Evolutionary conservation across 2,888 invertebrate genomes (phyloP).

Genomic region (Balanococcus diminutus): DNA sequence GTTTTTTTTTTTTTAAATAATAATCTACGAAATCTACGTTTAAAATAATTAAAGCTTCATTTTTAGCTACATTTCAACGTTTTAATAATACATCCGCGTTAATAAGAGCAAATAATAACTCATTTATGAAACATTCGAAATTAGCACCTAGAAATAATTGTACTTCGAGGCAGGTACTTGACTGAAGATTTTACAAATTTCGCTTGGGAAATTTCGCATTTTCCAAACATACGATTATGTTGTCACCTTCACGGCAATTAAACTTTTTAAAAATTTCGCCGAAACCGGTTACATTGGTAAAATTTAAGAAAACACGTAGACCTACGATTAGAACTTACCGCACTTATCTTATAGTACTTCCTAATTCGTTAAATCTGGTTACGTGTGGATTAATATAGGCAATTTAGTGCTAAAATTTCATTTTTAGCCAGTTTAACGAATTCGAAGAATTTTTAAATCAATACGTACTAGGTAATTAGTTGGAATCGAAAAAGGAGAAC

Average conservation of each 20-base stretch:
- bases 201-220: background rate
- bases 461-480: too few relatives aligned
- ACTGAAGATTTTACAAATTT: background rate
- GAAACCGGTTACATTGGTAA: background rate
- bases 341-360: background rate
- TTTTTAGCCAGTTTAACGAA: too few relatives aligned
- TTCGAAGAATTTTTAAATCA: too few relatives aligned
- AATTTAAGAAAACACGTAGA: background rate
- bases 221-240: background rate
- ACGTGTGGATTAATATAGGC: background rate
- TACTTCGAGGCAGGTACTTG: background rate
- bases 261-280: background rate
- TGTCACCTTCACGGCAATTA: background rate
- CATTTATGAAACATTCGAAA: background rate
- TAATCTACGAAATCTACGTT: background rate
- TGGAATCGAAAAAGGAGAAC: too few relatives aligned
- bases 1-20: too few relatives aligned
- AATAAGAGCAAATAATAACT: background rate
- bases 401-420: background rate
- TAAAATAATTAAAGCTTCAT: background rate
- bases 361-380: background rate
- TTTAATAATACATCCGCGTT: background rate
- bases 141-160: too few relatives aligned
- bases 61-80: background rate
- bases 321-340: background rate